Base-by-base conservation (phyloP, 1,140 invertebrate genomes). In the Drosophila punjabiensis region DNA sequence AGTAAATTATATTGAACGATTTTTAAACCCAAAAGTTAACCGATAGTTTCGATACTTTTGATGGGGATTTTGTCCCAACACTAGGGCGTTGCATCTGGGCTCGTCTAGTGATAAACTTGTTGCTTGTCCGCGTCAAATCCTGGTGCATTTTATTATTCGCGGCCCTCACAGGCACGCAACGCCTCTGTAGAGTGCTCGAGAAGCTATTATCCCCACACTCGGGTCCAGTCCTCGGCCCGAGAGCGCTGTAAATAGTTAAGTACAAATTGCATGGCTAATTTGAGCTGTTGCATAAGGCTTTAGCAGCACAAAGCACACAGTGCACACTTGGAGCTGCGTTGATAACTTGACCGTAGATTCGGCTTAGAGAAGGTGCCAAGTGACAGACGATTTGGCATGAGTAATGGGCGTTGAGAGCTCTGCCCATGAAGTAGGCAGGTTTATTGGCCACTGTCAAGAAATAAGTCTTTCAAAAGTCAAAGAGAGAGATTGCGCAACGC, bases 211-310 rank as follows among this genome's bases (percentile, higher is more conserved):
- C 61, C 71, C 50, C 55, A 58, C 55, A 58, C 67, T 43, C 14
- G 48, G 20, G 50, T 28, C 16, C 48, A 32, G n/a, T 37, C 32
- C 11, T 33, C 20, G 52, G 30, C 24, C 47, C 43, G 37, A 61
- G 32, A 30, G 53, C 67, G 67, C 82, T 76, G 85, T 68, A 88
- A 84, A 84, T 88, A 69, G 81, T 81, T 89, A 89, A 89, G 70
- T 89, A 89, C 84, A 88, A 89, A 88, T 88, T 88, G 84, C 84
- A 88, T 85, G 84, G 84, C 84, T 89, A 88, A 88, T 88, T 88
- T 88, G 84, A 79, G 78, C 85, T 74, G 81, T 88, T 89, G 85
- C 84, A 84, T 79, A 66, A 76, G 76, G 60, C 76, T 48, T 56
- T 66, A 58, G 47, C 24, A 63, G 41, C 82, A 80, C 50, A 60